A percentile compares a stretch with the other conserved stretches of the same genome.
Evolutionary conservation across 2,797 vertebrate genomes (phyloP).

Genomic region (Lepilemur septentrionalis): DNA sequence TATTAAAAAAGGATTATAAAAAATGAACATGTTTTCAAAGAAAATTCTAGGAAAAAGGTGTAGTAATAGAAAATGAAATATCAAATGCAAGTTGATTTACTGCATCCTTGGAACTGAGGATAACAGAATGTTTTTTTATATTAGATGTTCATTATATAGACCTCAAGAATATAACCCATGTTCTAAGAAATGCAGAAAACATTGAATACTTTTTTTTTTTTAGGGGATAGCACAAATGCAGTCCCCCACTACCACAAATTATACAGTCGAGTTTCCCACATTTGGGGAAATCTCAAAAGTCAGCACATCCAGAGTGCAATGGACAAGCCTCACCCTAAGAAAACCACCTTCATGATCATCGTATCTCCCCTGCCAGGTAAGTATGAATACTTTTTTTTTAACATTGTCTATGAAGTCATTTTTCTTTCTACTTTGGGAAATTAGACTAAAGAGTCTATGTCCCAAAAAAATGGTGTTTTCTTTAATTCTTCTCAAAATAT

Average conservation of each 20-base stretch:
- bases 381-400: neutral
- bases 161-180: neutral
- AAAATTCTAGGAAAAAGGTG: neutral
- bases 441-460: neutral
- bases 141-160: neutral
- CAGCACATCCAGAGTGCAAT: too few species aligned
- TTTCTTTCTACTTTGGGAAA: neutral
- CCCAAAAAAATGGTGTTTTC: neutral
- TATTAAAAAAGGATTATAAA: neutral
- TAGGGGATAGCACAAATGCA: too few species aligned
- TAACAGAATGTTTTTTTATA: neutral
- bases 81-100: neutral
- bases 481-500: neutral
- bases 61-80: neutral
- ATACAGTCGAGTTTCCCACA: too few species aligned
- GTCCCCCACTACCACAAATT: too few species aligned
- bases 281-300: too few species aligned
- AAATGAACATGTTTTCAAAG: neutral
- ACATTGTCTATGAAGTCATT: neutral
- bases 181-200: neutral
- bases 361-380: too few species aligned
- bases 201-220: neutral
- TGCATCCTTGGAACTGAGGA: neutral
- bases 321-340: too few species aligned
- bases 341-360: too few species aligned